These are phyloP conservation scores for Agelas oroides DNA, from an alignment of 37 sponge, comb jelly and placozoan genomes.

Conservation along the genomic window DNA sequence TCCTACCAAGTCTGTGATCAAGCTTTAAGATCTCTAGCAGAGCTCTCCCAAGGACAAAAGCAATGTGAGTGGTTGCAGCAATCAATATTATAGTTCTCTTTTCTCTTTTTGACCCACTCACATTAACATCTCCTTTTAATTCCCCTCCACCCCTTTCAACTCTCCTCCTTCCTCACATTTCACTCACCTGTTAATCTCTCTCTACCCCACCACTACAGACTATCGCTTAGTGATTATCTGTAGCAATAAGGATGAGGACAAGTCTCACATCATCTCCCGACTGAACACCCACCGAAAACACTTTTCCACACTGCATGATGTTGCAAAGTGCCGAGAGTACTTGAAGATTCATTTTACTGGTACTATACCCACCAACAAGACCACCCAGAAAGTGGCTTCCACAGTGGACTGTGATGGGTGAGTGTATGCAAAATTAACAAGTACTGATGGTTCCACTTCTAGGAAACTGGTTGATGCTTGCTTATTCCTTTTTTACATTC, in stretches of 20 bases:
- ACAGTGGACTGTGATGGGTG: slow-evolving; percentile 24
- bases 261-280: slow-evolving; percentile 57
- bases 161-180: too few species aligned
- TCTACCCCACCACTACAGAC: slow-evolving; percentile 12
- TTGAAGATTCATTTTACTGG: slow-evolving; percentile 24
- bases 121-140: too few species aligned
- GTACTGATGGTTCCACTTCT: too few species aligned
- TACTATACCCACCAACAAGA: too few species aligned
- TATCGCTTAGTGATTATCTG: slow-evolving; percentile 64
- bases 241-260: slow-evolving; percentile 49
- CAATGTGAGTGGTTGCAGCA: slow-evolving; percentile 15
- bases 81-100: too few species aligned
- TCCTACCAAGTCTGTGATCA: slow-evolving; percentile 62
- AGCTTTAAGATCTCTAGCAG: slow-evolving; percentile 19
- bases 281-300: slow-evolving; percentile 15
- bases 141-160: too few species aligned
- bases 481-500: too few species aligned
- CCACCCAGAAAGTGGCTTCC: not conserved
- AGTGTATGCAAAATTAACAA: too few species aligned
- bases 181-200: too few species aligned
- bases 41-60: slow-evolving; percentile 39
- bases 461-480: too few species aligned
- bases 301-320: not conserved
- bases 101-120: too few species aligned
- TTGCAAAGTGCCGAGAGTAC: slow-evolving; percentile 7